Percentiles rank a stretch among this genome's conserved stretches.
phyloP scores from a whole-genome alignment of 2,113 vertebrate species.

The Trachemys scripta region DNA sequence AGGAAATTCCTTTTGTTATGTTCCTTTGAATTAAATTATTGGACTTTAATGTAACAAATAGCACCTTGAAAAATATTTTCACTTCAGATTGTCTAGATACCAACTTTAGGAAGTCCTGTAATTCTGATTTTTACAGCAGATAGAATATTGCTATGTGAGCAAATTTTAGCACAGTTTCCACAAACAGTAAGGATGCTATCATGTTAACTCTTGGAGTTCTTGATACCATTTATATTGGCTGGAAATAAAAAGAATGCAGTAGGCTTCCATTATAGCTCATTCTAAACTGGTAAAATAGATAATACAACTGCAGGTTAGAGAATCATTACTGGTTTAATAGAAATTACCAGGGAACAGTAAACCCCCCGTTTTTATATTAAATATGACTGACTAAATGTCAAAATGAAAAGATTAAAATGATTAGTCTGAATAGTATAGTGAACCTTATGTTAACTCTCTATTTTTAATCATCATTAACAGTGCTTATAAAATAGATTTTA shows the following conservation, averaged over 20 bases:
- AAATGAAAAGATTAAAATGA: constrained; percentile 46
- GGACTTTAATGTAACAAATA: constrained; percentile 14
- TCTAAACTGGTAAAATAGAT: neutral
- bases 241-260: neutral
- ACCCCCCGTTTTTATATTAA: neutral
- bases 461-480: constrained; percentile 22
- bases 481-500: neutral
- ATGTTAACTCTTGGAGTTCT: constrained; percentile 11
- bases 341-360: neutral
- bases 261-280: neutral
- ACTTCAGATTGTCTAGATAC: neutral
- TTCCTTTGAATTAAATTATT: constrained; percentile 50
- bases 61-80: neutral
- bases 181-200: neutral
- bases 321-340: neutral
- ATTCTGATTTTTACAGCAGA: neutral
- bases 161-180: neutral
- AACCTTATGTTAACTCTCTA: constrained; percentile 2
- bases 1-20: constrained; percentile 89
- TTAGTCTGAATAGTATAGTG: neutral
- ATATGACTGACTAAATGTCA: neutral
- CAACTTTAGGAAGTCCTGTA: neutral
- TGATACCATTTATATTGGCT: neutral
- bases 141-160: neutral
- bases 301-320: neutral